Percentiles rank a stretch among this genome's conserved stretches.
phyloP scores from a whole-genome alignment of 1,140 invertebrate genomes.

The Hylaeus volcanicus region DNA sequence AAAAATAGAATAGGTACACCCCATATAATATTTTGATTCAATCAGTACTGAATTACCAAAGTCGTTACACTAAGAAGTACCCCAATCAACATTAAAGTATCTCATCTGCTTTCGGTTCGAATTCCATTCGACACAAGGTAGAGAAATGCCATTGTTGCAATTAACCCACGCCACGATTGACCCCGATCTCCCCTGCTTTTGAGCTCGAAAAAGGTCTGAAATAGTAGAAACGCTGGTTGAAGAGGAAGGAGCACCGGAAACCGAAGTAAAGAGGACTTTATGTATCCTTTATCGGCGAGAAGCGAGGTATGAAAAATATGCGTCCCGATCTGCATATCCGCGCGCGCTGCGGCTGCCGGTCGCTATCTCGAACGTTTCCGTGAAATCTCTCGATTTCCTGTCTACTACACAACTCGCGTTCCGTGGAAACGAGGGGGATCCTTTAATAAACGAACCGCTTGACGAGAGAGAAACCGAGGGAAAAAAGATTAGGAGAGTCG shows the following conservation, averaged over 20 bases:
- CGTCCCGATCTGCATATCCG: conserved; percentile 29
- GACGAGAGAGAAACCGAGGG: not conserved
- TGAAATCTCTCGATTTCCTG: conserved; percentile 15
- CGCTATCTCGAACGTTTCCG: conserved; percentile 2
- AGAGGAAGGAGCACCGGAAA: conserved; percentile 28
- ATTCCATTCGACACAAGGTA: no score
- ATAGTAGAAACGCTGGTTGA: not conserved
- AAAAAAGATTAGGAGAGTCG: not conserved
- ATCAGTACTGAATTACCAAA: no score
- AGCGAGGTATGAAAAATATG: conserved; percentile 52
- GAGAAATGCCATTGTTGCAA: no score
- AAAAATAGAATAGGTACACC: no score
- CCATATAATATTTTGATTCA: no score
- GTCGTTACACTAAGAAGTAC: no score
- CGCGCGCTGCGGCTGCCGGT: not conserved
- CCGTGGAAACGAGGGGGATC: not conserved
- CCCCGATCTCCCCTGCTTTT: no score
- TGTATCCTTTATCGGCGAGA: not conserved
- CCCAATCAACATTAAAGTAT: no score
- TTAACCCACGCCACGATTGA: no score
- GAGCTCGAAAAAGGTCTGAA: not conserved
- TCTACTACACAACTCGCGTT: not conserved
- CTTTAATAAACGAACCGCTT: not conserved
- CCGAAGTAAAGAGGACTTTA: conserved; percentile 11
- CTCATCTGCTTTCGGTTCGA: no score